Evolutionary conservation across 2,113 vertebrate genomes (phyloP), one percentile per base, ranked within the genome.

Genomic region (Engystomops pustulosus): DNA sequence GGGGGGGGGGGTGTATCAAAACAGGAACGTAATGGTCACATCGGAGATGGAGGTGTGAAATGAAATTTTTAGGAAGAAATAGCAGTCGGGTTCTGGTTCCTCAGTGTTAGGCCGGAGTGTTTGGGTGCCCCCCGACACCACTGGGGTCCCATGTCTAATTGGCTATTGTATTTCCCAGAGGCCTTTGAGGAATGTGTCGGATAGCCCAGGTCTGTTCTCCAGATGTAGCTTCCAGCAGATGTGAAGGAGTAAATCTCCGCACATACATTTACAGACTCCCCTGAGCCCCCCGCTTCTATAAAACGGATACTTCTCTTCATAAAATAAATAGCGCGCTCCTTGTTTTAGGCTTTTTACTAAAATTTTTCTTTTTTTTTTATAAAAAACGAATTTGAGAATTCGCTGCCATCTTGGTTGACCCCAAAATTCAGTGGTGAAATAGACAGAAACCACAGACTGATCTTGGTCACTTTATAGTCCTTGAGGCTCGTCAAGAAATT

Each of bases 221-320:
- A 85, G 83, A 85, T 85, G 83, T 85, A 85, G 32, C 62, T 70
- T 45, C 49, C 25, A 77, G 82, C 82, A 84, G 82, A 84, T 84
- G 82, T 84, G 82, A 84, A 84, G 15, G 45, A 77, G 82, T 77
- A 85, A 85, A 78, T 85, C 72, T 76, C 72, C 17, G 20, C 44
- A 79, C 47, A 85, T 85, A 79, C 49, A 76, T 85, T 85, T 79
- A 85, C 83, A 58, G 83, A 70, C 72, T 84, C 82, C 83, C 83
- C 49, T 70, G 75, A 79, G 83, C 47, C 65, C 3, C 1, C 0
- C 23, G 53, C n/a, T 76, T 84, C 30, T 84, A 84, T 84, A 84
- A 84, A 84, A 84, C 41, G 72, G 82, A 77, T 84, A 77, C 82
- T 84, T 76, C 82, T 84, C 72, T 84, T 55, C 60, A 75, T 84